Evolutionary conservation across 2,113 vertebrate genomes (phyloP), one percentile per base, ranked within the genome.

Genomic region (Struthio camelus): DNA sequence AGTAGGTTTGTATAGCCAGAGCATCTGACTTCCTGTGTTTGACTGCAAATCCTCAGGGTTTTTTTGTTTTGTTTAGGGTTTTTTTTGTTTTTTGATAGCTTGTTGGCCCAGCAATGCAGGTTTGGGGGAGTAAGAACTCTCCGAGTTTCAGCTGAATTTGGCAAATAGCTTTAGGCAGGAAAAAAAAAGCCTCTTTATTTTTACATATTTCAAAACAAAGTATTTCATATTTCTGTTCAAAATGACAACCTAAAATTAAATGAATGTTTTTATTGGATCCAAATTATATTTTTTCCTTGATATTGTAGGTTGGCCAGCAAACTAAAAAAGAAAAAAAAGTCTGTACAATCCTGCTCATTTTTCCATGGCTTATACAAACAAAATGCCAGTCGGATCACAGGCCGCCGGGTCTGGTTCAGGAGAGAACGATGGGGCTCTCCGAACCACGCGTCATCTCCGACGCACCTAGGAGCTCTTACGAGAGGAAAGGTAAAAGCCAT

Each of bases 221-320:
- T 53, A 51, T 61, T 90, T 83, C 22, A 4, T 30, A 32, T 77
- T 77, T 95, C 85, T 78, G 23, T 46, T 88, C 64, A 73, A 88
- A 93, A 80, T 23, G 40, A 75, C 72, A 87, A 81, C 32, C 78
- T 84, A 71, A 95, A 91, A 90, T 80, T 51, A 93, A 90, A 53
- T 9, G 0, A 40, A 64, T 89, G 65, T 87, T 96, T 96, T 85
- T 46, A 32, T 91, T 97, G 92, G 90, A 94, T 38, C 75, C 27
- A 25, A 91, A 34, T 19, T 62, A 3, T 91, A 79, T 50, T 85
- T 94, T 81, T 79, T 54, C 75, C 80, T 84, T 81, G 17, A 51
- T 73, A 69, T 14, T 66, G 46, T 15, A 42, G 10, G 56, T 89
- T 42, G 18, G 50, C 70, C 58, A 51, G 40, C 2, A 2, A 95